Evolutionary conservation across 2,888 invertebrate species (phyloP), one percentile per base, ranked within the genome.

Genomic region (Ornithoptera priamus): DNA sequence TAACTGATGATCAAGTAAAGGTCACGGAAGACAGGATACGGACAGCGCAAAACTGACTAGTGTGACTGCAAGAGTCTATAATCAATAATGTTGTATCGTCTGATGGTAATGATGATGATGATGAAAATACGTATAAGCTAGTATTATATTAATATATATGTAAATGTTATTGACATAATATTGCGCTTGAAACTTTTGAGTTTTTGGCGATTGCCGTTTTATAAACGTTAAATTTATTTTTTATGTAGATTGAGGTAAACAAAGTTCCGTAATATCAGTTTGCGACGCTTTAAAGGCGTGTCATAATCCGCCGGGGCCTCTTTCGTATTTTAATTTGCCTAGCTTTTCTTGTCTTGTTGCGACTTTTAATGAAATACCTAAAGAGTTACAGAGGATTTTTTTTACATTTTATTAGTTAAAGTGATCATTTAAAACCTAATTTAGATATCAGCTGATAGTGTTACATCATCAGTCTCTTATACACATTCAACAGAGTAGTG

Each of bases 181-280:
- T 17, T 17, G 18, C 60, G 22, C 42, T 24, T 18, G 7, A 24
- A 65, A 61, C n/a, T 30, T 56, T 50, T 1, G 22, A 22, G 58
- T 62, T 58, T 58, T 61, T 18, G 18, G 57, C 42, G 61, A 60
- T n/a, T n/a, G 61, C 42, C 59, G 18, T 62, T 70, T 50, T 46
- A 62, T 65, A 69, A 39, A n/a, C 50, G 18, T 67, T 61, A 58
- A 8, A 61, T 65, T 91, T 90, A 90, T 53, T 63, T 91, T 91
- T 91, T 91, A 92, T 90, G 92, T 89, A 91, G 88, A 91, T 91
- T 90, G 86, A 85, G 85, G 83, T 85, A 90, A 90, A 89, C 88
- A 90, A 92, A 90, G 89, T 90, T 91, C 89, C 82, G 89, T 86
- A 90, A 92, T 90, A 91, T 90, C 89, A 89, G 88, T 85, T 83